Conservation (phyloP, 2,113 vertebrate species). For the Menura novaehollandiae region DNA sequence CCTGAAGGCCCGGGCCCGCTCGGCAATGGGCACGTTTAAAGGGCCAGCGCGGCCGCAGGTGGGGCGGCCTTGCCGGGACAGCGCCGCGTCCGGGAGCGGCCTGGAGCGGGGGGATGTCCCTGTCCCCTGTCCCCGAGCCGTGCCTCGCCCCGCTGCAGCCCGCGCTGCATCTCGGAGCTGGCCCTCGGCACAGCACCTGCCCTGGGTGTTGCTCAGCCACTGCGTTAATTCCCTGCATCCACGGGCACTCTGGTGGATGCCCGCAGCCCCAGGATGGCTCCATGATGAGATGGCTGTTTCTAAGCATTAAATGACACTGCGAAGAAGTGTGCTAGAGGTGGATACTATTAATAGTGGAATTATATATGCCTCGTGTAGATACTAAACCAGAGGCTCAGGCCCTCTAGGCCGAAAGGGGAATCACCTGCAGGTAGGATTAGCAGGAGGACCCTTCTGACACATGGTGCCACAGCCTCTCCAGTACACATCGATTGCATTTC, state of each 20-base stretch:
- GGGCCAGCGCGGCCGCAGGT: rapidly evolving
- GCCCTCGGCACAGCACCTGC: rapidly evolving
- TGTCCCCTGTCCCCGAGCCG: rapidly evolving
- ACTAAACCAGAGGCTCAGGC: background rate
- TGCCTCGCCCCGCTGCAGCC: rapidly evolving
- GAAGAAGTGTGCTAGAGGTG: background rate
- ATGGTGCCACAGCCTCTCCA: background rate
- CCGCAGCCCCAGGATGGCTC: background rate
- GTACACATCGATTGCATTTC: background rate
- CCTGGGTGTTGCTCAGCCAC: background rate
- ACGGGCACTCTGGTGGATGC: background rate
- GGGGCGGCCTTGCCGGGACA: no score
- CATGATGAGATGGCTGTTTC: background rate
- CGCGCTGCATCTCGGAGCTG: rapidly evolving
- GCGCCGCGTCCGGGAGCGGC: no score
- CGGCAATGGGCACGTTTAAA: background rate
- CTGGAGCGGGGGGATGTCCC: rapidly evolving
- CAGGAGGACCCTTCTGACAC: background rate
- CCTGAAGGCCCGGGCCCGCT: background rate
- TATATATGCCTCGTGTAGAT: background rate
- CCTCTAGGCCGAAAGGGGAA: background rate
- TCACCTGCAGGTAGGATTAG: background rate
- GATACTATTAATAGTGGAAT: background rate
- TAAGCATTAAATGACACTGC: background rate
- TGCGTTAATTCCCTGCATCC: background rate